Conservation (phyloP, 1,140 invertebrate species). For the Caenorhabditis briggsae region DNA sequence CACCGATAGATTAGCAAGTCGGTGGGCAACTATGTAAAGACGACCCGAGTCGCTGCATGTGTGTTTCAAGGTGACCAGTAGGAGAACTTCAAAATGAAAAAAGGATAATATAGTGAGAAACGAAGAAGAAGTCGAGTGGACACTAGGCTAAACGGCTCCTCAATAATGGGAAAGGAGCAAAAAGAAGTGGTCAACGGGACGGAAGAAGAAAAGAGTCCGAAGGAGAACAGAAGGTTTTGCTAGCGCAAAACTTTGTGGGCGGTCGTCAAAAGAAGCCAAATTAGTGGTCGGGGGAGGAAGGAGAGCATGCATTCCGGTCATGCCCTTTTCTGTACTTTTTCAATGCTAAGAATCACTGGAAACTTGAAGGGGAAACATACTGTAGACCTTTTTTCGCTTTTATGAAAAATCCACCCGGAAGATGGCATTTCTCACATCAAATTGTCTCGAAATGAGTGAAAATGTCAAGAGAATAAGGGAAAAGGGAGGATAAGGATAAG, state of each 20-base stretch:
- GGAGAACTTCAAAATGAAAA: no score
- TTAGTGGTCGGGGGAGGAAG: slow-evolving; percentile 14
- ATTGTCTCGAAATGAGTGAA: no score
- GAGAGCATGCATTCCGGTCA: slow-evolving; percentile 41
- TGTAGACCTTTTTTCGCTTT: no score
- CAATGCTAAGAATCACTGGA: background rate
- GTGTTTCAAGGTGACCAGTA: no score
- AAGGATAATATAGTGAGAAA: slow-evolving; percentile 21
- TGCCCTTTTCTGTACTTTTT: slow-evolving; percentile 25
- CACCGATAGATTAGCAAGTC: background rate
- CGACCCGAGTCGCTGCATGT: no score
- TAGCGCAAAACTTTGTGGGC: slow-evolving; percentile 33
- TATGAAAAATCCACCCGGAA: no score
- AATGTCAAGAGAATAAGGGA: background rate
- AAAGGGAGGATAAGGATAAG: background rate
- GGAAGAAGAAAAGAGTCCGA: background rate
- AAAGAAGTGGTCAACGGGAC: background rate
- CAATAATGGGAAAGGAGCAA: slow-evolving; percentile 18
- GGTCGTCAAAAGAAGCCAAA: slow-evolving; percentile 31
- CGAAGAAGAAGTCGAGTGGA: background rate
- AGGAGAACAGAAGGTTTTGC: slow-evolving; percentile 35
- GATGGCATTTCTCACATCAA: no score
- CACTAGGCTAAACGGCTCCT: slow-evolving; percentile 49
- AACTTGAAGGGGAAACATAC: no score
- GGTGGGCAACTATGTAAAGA: no score